phyloP scores from a whole-genome alignment of 1,140 invertebrate species.

The Drosophila nebulosa region DNA sequence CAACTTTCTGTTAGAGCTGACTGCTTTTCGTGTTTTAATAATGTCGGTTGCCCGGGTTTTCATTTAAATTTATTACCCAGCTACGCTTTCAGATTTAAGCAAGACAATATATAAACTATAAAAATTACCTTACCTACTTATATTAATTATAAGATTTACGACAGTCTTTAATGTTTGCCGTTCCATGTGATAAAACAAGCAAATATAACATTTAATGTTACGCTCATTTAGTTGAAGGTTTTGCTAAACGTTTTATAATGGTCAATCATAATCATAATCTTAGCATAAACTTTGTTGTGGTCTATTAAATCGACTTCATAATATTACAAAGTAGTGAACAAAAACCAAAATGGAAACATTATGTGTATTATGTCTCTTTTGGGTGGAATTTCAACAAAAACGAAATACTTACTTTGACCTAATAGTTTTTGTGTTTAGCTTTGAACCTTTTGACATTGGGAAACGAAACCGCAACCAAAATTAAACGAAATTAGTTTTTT shows the following conservation, averaged over 20 bases:
- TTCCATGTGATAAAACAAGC: constrained; percentile 17
- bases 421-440: neutral
- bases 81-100: constrained; percentile 38
- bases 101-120: neutral
- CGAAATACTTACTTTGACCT: neutral
- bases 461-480: neutral
- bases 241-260: constrained; percentile 11
- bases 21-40: constrained; percentile 7
- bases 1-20: neutral
- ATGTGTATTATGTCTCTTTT: too few relatives aligned
- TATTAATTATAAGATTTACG: constrained; percentile 28
- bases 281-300: neutral
- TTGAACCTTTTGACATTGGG: neutral
- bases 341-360: too few relatives aligned
- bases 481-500: too few relatives aligned
- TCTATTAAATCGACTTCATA: neutral
- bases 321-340: neutral
- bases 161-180: constrained; percentile 17
- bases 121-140: neutral
- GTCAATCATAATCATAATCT: neutral
- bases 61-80: constrained; percentile 10
- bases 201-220: neutral
- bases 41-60: constrained; percentile 20
- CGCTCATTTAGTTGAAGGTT: neutral
- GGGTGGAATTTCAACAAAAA: too few relatives aligned